These are phyloP conservation scores for Propsilocerus akamusi DNA, from an alignment of 1,140 invertebrate species.

Conservation along the genomic window DNA sequence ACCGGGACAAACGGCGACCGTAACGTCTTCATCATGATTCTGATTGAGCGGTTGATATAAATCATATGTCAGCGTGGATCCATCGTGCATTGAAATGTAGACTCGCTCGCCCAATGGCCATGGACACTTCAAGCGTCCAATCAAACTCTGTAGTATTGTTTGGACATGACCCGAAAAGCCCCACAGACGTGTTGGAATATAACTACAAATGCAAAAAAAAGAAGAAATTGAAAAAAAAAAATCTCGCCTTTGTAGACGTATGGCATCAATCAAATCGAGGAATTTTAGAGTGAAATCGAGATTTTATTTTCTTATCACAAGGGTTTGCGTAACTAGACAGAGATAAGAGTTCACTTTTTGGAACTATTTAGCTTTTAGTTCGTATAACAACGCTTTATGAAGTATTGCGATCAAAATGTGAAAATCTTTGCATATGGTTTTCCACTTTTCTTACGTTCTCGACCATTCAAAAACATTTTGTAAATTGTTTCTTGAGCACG, in stretches of 20 bases:
- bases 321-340: too few relatives aligned
- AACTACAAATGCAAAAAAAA: constrained; percentile 38
- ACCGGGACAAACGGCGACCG: constrained; percentile 76
- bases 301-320: too few relatives aligned
- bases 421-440: too few relatives aligned
- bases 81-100: constrained; percentile 52
- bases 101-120: constrained; percentile 68
- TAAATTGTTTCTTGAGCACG: too few relatives aligned
- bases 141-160: constrained; percentile 75
- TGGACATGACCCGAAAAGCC: constrained; percentile 88
- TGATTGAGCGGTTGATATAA: constrained; percentile 61
- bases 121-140: constrained; percentile 68
- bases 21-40: constrained; percentile 67
- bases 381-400: neutral
- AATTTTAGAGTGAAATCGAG: neutral
- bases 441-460: too few relatives aligned
- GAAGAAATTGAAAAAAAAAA: neutral
- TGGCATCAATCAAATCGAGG: neutral
- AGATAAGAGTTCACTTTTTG: neutral
- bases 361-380: neutral
- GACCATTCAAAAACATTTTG: too few relatives aligned
- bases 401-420: neutral
- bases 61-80: constrained; percentile 80
- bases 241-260: neutral
- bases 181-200: constrained; percentile 78